Conservation (phyloP, 2,888 invertebrate species). For the Mimas tiliae region DNA sequence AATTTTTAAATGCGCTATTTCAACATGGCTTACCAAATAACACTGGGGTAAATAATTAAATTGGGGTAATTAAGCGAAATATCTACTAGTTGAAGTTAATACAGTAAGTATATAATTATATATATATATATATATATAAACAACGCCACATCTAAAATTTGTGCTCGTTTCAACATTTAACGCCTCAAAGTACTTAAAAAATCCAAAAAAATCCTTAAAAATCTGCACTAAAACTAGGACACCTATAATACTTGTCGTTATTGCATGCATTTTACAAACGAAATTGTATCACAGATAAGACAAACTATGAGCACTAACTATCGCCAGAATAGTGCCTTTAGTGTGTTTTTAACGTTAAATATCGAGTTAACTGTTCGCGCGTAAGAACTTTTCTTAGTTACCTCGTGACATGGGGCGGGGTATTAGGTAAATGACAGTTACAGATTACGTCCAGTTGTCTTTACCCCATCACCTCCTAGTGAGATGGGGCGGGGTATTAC, state of each 20-base stretch:
- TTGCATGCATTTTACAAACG: conserved; percentile 71
- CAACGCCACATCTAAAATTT: not conserved
- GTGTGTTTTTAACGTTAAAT: not conserved
- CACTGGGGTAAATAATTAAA: not conserved
- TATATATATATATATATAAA: not conserved
- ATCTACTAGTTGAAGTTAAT: not conserved
- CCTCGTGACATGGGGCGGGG: too few relatives aligned
- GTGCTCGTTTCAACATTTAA: conserved; percentile 14
- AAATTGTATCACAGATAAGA: conserved; percentile 79
- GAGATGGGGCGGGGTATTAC: too few relatives aligned
- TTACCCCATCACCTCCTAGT: too few relatives aligned
- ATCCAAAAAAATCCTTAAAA: conserved; percentile 8
- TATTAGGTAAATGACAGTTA: too few relatives aligned
- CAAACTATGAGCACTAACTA: conserved; percentile 58
- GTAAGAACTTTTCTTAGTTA: too few relatives aligned
- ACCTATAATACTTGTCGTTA: conserved; percentile 65
- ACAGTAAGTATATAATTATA: not conserved
- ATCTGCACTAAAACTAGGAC: conserved; percentile 32
- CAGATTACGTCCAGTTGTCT: too few relatives aligned
- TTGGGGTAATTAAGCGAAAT: not conserved
- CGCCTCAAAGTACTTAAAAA: conserved; percentile 24
- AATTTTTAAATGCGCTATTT: too few relatives aligned
- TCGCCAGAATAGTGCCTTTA: conserved; percentile 23
- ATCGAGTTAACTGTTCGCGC: too few relatives aligned
- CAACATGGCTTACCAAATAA: not conserved